These are phyloP conservation scores for Caenorhabditis doughertyi DNA, from an alignment of 2,888 invertebrate genomes.

Conservation along the genomic window DNA sequence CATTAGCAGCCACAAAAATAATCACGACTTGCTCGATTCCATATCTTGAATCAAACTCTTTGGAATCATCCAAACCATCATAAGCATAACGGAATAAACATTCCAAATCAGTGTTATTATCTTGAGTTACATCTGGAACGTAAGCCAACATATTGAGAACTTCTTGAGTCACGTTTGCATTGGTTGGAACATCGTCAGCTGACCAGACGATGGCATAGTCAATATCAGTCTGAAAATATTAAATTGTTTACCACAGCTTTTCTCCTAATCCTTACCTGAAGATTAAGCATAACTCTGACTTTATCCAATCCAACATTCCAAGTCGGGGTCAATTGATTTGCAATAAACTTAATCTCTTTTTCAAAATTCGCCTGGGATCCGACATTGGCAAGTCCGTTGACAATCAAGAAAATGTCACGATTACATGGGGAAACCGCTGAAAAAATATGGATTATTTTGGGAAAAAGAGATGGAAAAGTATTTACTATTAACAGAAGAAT, in stretches of 20 bases:
- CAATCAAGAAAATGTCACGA: constrained; percentile 71
- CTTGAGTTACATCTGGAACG: constrained; percentile 67
- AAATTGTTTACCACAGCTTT: too few relatives aligned
- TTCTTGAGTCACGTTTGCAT: constrained; percentile 58
- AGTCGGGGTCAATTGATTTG: constrained; percentile 66
- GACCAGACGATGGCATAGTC: constrained; percentile 68
- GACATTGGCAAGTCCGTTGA: constrained; percentile 71
- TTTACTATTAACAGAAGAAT: constrained; percentile 64
- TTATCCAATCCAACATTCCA: constrained; percentile 71
- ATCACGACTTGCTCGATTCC: constrained; percentile 71
- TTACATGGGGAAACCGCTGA: constrained; percentile 72
- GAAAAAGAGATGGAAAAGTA: neutral
- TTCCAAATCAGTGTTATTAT: constrained; percentile 71
- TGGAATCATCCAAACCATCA: constrained; percentile 53
- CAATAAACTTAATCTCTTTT: constrained; percentile 72
- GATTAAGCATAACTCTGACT: constrained; percentile 71
- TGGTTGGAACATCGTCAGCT: constrained; percentile 45
- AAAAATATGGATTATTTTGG: neutral
- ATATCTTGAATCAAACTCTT: constrained; percentile 61
- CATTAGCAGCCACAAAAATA: constrained; percentile 69
- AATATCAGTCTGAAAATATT: constrained; percentile 55
- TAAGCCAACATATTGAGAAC: constrained; percentile 64
- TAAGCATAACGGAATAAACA: constrained; percentile 75
- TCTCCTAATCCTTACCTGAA: constrained; percentile 72
- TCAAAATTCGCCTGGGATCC: constrained; percentile 68